Evolutionary conservation across 2,113 vertebrate genomes (phyloP), one percentile per base, ranked within the genome.

Genomic region (Apeltes quadracus): DNA sequence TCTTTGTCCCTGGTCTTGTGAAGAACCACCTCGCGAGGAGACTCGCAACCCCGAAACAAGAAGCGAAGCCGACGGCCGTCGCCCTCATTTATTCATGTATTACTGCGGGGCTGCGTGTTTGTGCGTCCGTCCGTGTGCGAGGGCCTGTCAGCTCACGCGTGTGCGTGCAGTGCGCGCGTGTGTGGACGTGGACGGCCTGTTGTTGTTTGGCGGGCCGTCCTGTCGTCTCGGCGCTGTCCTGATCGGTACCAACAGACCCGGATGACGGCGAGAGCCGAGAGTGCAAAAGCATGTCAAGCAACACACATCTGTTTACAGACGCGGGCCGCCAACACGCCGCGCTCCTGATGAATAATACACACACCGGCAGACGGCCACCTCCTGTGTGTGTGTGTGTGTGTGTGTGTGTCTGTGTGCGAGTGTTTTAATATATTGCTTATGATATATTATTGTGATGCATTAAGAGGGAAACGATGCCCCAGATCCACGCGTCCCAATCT

Each of bases 251-350:
- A 81, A 88, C 93, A 94, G 95, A 95, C 93, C 87, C 64, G 83
- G 83, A 79, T 78, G 78, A 78, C 69, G 92, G 92, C 92, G 94
- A 94, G 94, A 94, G 94, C 94, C 89, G 95, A 95, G 95, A 98
- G 96, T 98, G 97, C 96, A 97, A 98, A 98, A 97, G 94, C 96
- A 95, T 98, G 97, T 98, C 95, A 92, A 91, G 94, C 92, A 95
- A 95, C 93, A 96, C 94, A 92, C 93, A 95, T 94, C 95, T 96
- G 95, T 97, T 96, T 96, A 96, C 95, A 95, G 94, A 94, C 32
- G 7, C 93, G 93, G 94, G 85, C 94, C 77, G 12, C 75, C 32
- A 73, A 93, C 95, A 93, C 86, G 88, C 94, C 93, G 94, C 92
- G 89, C 65, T 91, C 93, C 90, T 94, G 94, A 96, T 95, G 91